Evolutionary conservation across 1,140 invertebrate species (phyloP).

Genomic region (Drosophila pseudoobscura): DNA sequence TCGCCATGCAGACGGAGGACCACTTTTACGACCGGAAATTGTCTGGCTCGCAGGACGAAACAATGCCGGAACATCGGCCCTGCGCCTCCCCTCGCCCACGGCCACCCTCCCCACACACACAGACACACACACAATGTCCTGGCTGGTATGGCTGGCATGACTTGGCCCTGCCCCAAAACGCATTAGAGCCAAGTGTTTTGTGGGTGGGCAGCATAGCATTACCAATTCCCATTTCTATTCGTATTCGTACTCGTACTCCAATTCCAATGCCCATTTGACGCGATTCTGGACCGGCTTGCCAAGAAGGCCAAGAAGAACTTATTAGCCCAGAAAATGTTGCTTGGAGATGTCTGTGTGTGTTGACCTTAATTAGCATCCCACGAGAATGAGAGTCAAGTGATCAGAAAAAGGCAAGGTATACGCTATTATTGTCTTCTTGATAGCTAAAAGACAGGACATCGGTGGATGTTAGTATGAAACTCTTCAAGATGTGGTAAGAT

Average conservation of each 20-base stretch:
- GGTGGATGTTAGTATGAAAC: too few relatives aligned
- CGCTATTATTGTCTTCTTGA: too few relatives aligned
- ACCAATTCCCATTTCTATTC: conserved; percentile 11
- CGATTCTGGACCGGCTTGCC: neutral
- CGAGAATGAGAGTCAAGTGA: conserved; percentile 47
- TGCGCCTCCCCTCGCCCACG: neutral
- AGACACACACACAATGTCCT: neutral
- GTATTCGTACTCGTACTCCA: conserved; percentile 35
- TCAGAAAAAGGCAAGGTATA: conserved; percentile 3
- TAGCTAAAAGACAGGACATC: too few relatives aligned
- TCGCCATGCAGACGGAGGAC: conserved; percentile 16
- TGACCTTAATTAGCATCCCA: conserved; percentile 37
- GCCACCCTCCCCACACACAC: neutral
- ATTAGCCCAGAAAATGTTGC: conserved; percentile 34
- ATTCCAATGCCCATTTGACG: conserved; percentile 29
- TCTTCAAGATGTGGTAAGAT: too few relatives aligned
- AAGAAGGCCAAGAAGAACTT: conserved; percentile 7
- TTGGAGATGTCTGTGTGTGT: neutral
- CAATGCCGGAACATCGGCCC: conserved; percentile 5
- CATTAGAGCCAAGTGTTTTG: conserved; percentile 30
- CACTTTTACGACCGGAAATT: conserved; percentile 50
- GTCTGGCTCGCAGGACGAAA: conserved; percentile 27
- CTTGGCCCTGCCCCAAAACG: neutral
- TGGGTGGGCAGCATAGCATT: neutral
- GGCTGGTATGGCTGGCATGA: too few relatives aligned